Percentiles rank a stretch among this genome's conserved stretches.
These are phyloP conservation scores for Zophobas morio DNA, from an alignment of 1,140 invertebrate species.

Conservation along the genomic window DNA sequence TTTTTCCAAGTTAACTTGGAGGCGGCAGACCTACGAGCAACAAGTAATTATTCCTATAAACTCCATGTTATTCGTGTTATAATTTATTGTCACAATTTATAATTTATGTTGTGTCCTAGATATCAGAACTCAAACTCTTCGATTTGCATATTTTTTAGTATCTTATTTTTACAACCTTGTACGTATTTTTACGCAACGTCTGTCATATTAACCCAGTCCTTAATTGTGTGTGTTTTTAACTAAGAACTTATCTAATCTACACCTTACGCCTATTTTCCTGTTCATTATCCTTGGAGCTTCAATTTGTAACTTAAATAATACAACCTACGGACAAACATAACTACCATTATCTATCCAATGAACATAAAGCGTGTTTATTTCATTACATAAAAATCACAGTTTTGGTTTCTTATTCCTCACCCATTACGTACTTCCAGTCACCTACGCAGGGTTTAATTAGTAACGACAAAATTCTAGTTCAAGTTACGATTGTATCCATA, in stretches of 20 bases:
- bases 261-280: background rate
- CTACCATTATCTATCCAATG: background rate
- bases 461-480: background rate
- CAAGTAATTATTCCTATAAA: constrained; percentile 1
- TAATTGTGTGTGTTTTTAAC: background rate
- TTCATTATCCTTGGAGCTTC: background rate
- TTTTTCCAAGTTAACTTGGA: background rate
- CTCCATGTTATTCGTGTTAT: background rate
- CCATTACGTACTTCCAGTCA: background rate
- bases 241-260: background rate
- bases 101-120: background rate
- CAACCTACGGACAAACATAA: background rate
- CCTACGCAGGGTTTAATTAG: constrained; percentile 8
- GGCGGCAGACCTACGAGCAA: background rate
- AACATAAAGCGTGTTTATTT: background rate
- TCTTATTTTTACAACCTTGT: too few species aligned
- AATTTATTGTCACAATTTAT: constrained; percentile 1
- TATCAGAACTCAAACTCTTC: background rate
- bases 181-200: too few species aligned
- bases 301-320: background rate
- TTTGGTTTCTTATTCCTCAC: constrained; percentile 2
- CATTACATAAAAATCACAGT: constrained; percentile 25
- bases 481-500: background rate
- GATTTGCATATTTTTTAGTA: background rate
- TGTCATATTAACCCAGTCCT: background rate